Conservation (phyloP, 2,888 invertebrate species). For the Barypeithes pellucidus region DNA sequence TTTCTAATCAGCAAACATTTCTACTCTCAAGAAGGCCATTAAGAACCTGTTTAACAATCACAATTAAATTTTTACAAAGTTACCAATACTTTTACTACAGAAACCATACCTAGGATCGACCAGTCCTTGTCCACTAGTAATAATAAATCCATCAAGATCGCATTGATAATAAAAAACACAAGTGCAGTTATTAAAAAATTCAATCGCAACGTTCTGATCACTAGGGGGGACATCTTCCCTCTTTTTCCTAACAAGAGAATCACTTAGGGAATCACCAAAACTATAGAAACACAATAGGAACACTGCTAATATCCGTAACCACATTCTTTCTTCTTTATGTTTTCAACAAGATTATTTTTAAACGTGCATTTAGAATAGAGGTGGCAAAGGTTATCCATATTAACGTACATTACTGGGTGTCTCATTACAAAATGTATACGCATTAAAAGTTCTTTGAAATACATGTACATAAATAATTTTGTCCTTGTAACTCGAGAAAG, state of each 20-base stretch:
- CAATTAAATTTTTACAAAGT: no score
- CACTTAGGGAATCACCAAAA: background rate
- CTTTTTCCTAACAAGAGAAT: constrained; percentile 1
- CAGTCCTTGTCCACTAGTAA: constrained; percentile 50
- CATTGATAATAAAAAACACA: constrained; percentile 58
- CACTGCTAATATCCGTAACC: background rate
- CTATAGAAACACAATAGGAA: constrained; percentile 1
- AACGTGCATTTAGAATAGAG: background rate
- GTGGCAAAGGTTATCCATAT: constrained; percentile 1
- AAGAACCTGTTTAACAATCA: no score
- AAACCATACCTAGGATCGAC: constrained; percentile 32
- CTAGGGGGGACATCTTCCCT: background rate
- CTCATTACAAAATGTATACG: background rate
- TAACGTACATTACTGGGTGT: background rate
- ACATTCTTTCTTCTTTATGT: constrained; percentile 11
- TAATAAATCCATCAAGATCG: constrained; percentile 56
- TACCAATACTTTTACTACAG: no score
- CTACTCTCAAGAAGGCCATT: no score
- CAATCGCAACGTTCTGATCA: constrained; percentile 43
- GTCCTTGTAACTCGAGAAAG: no score
- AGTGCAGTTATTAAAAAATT: constrained; percentile 56
- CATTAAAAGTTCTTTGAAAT: background rate
- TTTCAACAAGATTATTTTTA: background rate
- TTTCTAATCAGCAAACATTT: no score
- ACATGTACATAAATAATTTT: no score